These are phyloP conservation scores for Phyllotis vaccarum DNA, from an alignment of 2,797 vertebrate genomes.

Conservation along the genomic window DNA sequence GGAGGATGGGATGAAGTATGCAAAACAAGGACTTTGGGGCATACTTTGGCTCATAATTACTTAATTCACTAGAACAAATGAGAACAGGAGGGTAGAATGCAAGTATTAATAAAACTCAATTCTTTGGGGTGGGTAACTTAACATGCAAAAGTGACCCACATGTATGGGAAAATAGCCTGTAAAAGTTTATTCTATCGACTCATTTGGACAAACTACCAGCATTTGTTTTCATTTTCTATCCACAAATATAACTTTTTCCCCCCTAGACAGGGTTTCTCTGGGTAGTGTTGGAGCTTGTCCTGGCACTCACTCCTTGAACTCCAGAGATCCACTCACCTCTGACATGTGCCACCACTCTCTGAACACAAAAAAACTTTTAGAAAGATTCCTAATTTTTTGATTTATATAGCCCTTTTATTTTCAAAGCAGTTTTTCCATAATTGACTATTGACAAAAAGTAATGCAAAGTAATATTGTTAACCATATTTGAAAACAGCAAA, in stretches of 20 bases:
- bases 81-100: constrained; percentile 1
- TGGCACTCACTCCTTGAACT: background rate
- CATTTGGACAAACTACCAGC: constrained; percentile 59
- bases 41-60: constrained; percentile 18
- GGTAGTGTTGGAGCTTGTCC: background rate
- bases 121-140: background rate
- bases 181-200: constrained; percentile 56
- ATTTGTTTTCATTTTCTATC: constrained; percentile 63
- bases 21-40: background rate
- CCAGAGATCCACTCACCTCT: background rate
- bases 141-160: background rate
- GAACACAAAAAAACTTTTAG: constrained; percentile 14
- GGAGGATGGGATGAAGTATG: background rate
- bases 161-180: constrained; percentile 19
- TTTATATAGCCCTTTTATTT: constrained; percentile 14
- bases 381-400: constrained; percentile 48
- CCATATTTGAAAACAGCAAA: constrained; percentile 14
- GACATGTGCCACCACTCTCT: background rate
- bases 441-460: background rate
- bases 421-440: constrained; percentile 57
- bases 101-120: constrained; percentile 1
- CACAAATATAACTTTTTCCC: constrained; percentile 25
- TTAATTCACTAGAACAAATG: constrained; percentile 50
- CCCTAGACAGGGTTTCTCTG: background rate
- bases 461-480: background rate